These are phyloP conservation scores for Serinus canaria DNA, from an alignment of 2,113 vertebrate species.

Conservation along the genomic window DNA sequence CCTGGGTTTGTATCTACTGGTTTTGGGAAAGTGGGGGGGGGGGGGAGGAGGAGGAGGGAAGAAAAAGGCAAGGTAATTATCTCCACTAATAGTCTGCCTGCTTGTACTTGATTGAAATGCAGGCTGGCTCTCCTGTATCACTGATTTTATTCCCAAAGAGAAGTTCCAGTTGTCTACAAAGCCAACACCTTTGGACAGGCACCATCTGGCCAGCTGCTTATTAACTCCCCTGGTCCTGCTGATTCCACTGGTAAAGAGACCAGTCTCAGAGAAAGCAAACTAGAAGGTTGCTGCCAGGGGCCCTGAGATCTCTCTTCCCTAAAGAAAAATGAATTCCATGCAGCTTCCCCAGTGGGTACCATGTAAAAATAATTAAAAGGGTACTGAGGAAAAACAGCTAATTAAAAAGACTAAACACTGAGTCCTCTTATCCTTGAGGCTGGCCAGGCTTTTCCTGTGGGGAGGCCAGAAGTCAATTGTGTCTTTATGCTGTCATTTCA, in stretches of 20 bases:
- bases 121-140: background rate
- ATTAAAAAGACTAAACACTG: constrained; percentile 6
- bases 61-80: constrained; percentile 4
- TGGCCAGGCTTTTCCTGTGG: background rate
- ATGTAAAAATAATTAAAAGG: constrained; percentile 38
- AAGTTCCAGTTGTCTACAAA: constrained; percentile 67
- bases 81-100: constrained; percentile 28
- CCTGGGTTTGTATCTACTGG: background rate
- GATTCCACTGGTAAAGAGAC: background rate
- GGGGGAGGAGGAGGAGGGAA: accelerated
- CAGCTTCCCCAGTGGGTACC: background rate
- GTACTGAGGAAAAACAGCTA: constrained; percentile 6
- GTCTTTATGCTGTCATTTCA: background rate
- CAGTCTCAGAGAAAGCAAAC: background rate
- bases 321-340: constrained; percentile 24
- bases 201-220: constrained; percentile 68
- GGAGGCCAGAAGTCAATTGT: background rate
- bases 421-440: background rate
- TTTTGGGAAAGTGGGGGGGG: background rate
- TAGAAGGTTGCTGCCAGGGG: background rate
- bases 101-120: constrained; percentile 70
- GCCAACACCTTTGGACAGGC: constrained; percentile 72
- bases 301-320: background rate
- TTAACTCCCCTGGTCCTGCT: constrained; percentile 48
- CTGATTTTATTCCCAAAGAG: constrained; percentile 66